These are phyloP conservation scores for Stegana nigrithorax DNA, from an alignment of 2,888 invertebrate species.

Conservation along the genomic window DNA sequence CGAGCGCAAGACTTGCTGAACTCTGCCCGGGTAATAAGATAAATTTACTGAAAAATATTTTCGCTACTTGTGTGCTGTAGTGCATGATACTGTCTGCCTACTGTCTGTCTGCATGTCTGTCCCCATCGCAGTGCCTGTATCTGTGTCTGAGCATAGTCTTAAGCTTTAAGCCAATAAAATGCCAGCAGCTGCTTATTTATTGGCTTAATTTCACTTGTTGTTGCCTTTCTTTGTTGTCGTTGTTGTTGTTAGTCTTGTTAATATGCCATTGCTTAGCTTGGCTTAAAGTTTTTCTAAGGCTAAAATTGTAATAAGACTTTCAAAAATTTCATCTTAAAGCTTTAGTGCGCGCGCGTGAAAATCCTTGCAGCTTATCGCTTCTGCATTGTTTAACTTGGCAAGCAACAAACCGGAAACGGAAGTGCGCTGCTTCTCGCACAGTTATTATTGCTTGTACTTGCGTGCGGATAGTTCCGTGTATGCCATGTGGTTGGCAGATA, in stretches of 20 bases:
- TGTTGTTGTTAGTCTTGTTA: background rate
- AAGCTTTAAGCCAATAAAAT: constrained; percentile 33
- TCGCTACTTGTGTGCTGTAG: constrained; percentile 19
- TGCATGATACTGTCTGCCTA: background rate
- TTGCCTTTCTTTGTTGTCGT: background rate
- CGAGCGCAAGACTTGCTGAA: background rate
- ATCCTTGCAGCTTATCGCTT: constrained; percentile 3
- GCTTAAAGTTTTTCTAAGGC: background rate
- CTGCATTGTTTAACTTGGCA: constrained; percentile 6
- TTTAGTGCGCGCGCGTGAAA: background rate
- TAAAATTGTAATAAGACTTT: background rate
- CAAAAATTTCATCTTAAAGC: background rate
- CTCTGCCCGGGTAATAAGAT: constrained; percentile 24
- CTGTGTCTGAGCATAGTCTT: constrained; percentile 29
- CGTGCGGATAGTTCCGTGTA: background rate
- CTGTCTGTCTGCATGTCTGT: background rate
- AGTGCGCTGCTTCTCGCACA: background rate
- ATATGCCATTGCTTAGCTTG: background rate
- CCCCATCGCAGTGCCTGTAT: constrained; percentile 1
- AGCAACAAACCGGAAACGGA: background rate
- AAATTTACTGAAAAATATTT: constrained; percentile 40
- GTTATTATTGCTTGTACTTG: background rate
- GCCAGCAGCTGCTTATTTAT: constrained; percentile 20
- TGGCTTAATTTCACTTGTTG: constrained; percentile 11
- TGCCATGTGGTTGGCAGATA: background rate